Conservation (phyloP, 2,113 vertebrate genomes). For the Phaethornis superciliosus region DNA sequence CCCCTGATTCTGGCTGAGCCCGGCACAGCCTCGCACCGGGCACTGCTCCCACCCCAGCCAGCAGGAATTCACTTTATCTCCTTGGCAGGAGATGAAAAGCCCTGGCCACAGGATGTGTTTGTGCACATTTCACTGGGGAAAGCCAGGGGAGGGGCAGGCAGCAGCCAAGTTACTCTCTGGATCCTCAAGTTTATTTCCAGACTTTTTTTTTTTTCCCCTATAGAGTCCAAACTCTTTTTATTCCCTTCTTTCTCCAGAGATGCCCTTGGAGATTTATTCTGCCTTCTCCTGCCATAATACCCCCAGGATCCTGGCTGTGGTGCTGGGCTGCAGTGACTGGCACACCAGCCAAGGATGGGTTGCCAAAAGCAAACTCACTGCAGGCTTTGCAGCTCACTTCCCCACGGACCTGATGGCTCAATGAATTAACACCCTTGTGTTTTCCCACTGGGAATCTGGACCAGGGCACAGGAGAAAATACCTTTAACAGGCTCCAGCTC, state of each 20-base stretch:
- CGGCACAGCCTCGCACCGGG: background rate
- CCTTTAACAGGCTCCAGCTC: background rate
- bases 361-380: background rate
- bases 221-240: background rate
- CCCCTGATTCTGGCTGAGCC: background rate
- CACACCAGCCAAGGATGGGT: fast-evolving
- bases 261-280: background rate
- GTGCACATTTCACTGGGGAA: slow-evolving; percentile 11
- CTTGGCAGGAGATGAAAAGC: slow-evolving; percentile 64
- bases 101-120: slow-evolving; percentile 51
- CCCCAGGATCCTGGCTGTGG: fast-evolving
- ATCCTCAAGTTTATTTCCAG: background rate
- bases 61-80: slow-evolving; percentile 28
- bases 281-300: background rate
- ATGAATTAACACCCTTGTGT: background rate
- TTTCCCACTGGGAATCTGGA: background rate
- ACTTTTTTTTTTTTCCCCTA: background rate
- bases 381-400: fast-evolving
- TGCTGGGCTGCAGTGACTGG: background rate
- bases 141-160: background rate
- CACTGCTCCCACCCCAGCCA: background rate
- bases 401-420: fast-evolving
- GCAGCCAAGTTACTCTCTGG: background rate
- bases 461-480: fast-evolving
- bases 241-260: background rate